Percentiles rank a stretch among this genome's conserved stretches.
Evolutionary conservation across 2,888 invertebrate species (phyloP).

Genomic region (Bursaphelenchus okinawaensis): DNA sequence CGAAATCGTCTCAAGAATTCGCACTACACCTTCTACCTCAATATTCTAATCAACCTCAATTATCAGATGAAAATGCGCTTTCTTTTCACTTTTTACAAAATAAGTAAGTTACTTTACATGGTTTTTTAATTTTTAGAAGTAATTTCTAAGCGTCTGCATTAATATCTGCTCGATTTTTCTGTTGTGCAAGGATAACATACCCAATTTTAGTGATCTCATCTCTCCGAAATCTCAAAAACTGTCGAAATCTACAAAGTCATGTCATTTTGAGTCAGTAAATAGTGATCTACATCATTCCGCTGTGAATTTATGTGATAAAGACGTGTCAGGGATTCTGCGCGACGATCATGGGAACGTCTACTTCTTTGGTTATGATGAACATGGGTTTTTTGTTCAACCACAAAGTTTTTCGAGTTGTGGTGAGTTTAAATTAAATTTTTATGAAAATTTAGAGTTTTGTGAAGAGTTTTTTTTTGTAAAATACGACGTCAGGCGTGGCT

Average conservation of each 20-base stretch:
- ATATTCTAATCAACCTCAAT: not conserved
- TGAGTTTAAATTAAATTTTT: not conserved
- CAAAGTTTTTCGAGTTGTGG: constrained; percentile 8
- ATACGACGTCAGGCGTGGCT: too few species aligned
- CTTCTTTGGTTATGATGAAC: constrained; percentile 14
- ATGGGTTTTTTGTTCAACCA: constrained; percentile 17
- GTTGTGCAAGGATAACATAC: not conserved
- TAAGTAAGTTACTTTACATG: not conserved
- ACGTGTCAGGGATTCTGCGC: constrained; percentile 18
- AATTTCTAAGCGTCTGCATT: too few species aligned
- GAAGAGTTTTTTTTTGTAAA: not conserved
- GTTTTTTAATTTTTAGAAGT: not conserved
- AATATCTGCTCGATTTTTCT: not conserved
- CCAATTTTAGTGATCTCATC: constrained; percentile 9
- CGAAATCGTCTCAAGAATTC: not conserved
- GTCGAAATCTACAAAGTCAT: not conserved
- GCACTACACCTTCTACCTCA: not conserved
- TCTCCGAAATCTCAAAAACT: not conserved
- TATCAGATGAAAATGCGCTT: not conserved
- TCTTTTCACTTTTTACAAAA: constrained; percentile 11
- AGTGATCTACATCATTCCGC: constrained; percentile 14
- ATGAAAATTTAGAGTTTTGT: not conserved
- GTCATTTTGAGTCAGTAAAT: constrained; percentile 17
- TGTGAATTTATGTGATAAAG: constrained; percentile 8
- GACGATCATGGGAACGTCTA: constrained; percentile 11